Base-by-base conservation (phyloP, 2,113 vertebrate species). In the Fukomys damarensis region DNA sequence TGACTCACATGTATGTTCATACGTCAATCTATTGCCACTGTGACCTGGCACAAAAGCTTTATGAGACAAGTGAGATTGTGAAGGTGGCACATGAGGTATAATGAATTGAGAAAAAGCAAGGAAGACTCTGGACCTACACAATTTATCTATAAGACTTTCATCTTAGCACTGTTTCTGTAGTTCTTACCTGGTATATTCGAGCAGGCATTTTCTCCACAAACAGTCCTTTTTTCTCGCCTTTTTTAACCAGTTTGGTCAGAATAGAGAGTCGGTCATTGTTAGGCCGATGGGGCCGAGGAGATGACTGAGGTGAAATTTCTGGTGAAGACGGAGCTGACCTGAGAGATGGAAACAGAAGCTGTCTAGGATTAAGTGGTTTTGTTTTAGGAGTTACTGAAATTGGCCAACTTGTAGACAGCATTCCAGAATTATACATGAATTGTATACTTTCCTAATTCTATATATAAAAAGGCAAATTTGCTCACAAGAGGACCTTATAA, bases 131-230 rank as follows among this genome's bases (percentile, higher is more conserved):
- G 11, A 59, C 17, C 19, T 54, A 52, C 0, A 7, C 20, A 28
- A 41, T 14, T 61, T 52, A 41, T 2, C 10, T 41, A 32, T 20
- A 52, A 24, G 19, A 56, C 41, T 74, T 93, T 80, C 38, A 30
- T 16, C 58, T 87, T 59, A 61, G 49, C 63, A 49, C n/a, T 83
- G 56, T 46, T 91, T 14, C 56, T 10, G 28, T 10, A 10, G 68
- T 66, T 93, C 92, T 72, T 98, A 99, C 99, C 99, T 99, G 99
- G 97, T 99, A 99, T 97, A 99, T 99, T 87, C 99, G 97, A 88
- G 99, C 99, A 0, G 99, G 99, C 99, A 99, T 99, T 98, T 99
- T 99, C 98, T 99, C 99, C 35, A 99, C 99, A 98, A 99, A 99
- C 4, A 99, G 99, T 3, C 99, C 99, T 96, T 99, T 99, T 97